A percentile compares a stretch with the other conserved stretches of the same genome.
Evolutionary conservation across 2,797 vertebrate genomes (phyloP).

Genomic region (Intellagama lesueurii): DNA sequence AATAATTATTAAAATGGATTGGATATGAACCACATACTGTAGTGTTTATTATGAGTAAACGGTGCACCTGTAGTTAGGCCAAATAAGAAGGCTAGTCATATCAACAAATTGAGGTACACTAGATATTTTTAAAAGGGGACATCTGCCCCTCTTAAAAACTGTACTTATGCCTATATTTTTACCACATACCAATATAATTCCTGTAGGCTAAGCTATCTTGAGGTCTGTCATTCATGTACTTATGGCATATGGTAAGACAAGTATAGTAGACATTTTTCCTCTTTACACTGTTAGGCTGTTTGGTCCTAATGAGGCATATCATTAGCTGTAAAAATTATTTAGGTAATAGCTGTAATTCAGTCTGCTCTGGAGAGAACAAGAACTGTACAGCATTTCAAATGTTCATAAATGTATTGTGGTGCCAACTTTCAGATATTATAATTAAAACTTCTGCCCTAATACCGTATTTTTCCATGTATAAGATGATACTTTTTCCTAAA

Average conservation of each 20-base stretch:
- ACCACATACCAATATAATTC: background rate
- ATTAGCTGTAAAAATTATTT: background rate
- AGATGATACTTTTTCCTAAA: too few species aligned
- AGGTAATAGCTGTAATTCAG: background rate
- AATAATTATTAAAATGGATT: background rate
- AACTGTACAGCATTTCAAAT: background rate
- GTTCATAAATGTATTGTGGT: background rate
- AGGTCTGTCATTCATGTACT: background rate
- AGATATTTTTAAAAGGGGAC: background rate
- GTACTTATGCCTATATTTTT: background rate
- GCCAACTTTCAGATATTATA: background rate
- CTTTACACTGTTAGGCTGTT: background rate
- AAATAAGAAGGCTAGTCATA: background rate
- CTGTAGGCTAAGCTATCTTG: background rate
- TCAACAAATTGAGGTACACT: background rate
- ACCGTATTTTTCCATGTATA: too few species aligned
- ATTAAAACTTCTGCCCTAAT: background rate
- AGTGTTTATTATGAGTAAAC: background rate
- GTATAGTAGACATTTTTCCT: background rate
- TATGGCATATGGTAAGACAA: background rate
- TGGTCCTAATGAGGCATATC: background rate
- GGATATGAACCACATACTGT: background rate
- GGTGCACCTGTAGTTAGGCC: background rate
- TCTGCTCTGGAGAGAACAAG: background rate
- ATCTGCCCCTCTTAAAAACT: too few species aligned